These are phyloP conservation scores for Styela plicata DNA, from an alignment of 23 tunicate species.

Conservation along the genomic window DNA sequence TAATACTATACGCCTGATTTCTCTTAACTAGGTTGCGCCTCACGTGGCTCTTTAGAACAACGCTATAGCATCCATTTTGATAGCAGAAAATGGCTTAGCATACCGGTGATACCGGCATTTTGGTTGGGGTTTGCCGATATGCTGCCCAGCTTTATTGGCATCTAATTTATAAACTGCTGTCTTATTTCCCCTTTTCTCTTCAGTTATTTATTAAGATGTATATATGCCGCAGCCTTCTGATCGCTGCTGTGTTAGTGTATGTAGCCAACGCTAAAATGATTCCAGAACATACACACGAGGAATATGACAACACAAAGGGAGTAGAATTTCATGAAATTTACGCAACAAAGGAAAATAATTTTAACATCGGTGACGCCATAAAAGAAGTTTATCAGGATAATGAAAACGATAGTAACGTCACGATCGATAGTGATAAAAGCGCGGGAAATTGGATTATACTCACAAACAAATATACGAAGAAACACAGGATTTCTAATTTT, in stretches of 20 bases:
- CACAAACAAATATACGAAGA: conserved; percentile 4
- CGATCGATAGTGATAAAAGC: neutral
- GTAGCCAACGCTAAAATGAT: neutral
- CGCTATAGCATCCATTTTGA: neutral
- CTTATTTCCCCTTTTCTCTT: no score
- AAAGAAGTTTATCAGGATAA: neutral
- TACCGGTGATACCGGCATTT: neutral
- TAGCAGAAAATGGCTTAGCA: neutral
- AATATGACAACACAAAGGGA: neutral
- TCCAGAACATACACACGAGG: neutral
- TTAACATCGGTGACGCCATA: neutral
- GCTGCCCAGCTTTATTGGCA: neutral
- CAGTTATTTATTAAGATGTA: neutral
- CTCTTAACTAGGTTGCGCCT: no score
- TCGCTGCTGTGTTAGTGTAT: neutral
- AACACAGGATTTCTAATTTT: neutral
- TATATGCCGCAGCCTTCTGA: neutral
- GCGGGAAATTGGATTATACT: conserved; percentile 2
- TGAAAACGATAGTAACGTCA: neutral
- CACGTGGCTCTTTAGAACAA: no score
- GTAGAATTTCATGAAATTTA: neutral
- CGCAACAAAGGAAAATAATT: neutral
- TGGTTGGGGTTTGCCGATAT: neutral
- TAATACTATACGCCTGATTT: no score
- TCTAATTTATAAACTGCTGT: no score